Evolutionary conservation across 2,888 invertebrate species (phyloP).

Genomic region (Tetragnatha montana): DNA sequence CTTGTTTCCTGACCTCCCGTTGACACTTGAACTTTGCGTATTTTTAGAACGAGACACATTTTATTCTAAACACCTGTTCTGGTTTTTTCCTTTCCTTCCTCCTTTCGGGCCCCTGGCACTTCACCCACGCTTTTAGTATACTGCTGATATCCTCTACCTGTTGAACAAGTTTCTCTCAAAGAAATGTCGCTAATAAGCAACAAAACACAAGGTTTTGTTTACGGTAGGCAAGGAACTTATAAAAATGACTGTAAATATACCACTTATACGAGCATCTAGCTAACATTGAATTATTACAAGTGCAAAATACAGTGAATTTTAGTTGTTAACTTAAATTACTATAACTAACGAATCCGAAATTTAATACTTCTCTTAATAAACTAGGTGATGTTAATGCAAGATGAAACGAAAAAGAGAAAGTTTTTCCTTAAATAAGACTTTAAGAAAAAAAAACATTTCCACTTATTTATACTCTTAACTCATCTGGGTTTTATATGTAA

Average conservation of each 20-base stretch:
- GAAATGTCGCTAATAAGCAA: not conserved
- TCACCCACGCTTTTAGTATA: not conserved
- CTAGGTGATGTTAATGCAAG: too few relatives aligned
- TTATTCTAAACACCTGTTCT: not conserved
- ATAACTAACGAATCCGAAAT: too few relatives aligned
- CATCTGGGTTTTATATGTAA: too few relatives aligned
- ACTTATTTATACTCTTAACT: too few relatives aligned
- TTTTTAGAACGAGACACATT: not conserved
- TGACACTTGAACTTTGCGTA: not conserved
- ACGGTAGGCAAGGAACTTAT: too few relatives aligned
- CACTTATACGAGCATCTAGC: not conserved
- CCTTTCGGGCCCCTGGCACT: not conserved
- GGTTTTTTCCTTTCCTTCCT: not conserved
- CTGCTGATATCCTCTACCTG: not conserved
- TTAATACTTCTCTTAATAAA: too few relatives aligned
- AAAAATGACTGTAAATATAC: not conserved
- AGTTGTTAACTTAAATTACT: too few relatives aligned
- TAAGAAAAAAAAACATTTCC: too few relatives aligned
- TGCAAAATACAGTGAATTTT: too few relatives aligned
- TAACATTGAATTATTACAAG: not conserved
- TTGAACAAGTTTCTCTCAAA: not conserved
- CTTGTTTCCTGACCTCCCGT: not conserved
- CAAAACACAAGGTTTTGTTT: not conserved
- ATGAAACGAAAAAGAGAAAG: too few relatives aligned
- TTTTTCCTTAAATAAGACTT: too few relatives aligned